These are phyloP conservation scores for Tangara arthus DNA, from an alignment of 2,797 vertebrate genomes.

Conservation along the genomic window DNA sequence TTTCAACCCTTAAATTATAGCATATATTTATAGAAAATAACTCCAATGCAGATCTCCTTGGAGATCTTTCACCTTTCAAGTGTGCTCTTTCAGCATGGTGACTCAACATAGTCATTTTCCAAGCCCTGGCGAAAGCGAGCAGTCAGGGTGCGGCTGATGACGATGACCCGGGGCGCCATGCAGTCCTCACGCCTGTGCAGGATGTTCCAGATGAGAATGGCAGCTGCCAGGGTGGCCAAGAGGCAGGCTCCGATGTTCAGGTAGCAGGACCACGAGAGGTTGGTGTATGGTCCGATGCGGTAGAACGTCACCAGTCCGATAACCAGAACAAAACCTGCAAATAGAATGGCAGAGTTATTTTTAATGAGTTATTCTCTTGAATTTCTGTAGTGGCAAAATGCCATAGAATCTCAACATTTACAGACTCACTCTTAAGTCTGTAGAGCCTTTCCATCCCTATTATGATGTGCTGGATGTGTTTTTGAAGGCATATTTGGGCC, in stretches of 20 bases:
- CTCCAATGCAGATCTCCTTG: background rate
- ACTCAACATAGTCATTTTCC: slow-evolving; percentile 97
- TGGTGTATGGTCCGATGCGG: slow-evolving; percentile 90
- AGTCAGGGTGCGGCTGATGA: slow-evolving; percentile 89
- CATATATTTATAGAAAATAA: background rate
- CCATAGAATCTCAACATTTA: background rate
- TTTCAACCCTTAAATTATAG: slow-evolving; percentile 33
- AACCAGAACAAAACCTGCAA: slow-evolving; percentile 92
- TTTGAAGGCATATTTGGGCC: background rate
- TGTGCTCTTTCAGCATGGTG: slow-evolving; percentile 84
- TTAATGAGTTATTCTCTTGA: background rate
- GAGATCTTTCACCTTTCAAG: background rate
- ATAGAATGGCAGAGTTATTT: background rate
- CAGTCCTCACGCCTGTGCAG: slow-evolving; percentile 95
- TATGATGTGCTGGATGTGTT: background rate
- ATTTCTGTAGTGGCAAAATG: background rate
- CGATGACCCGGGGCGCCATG: slow-evolving; percentile 87
- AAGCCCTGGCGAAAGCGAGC: slow-evolving; percentile 84
- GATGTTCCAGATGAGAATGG: slow-evolving; percentile 97
- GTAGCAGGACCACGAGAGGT: slow-evolving; percentile 95
- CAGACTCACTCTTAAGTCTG: background rate
- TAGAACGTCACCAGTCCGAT: slow-evolving; percentile 98
- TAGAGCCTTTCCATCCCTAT: background rate
- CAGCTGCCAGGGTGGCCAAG: slow-evolving; percentile 90
- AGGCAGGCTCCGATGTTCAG: slow-evolving; percentile 93